Conservation (phyloP, 1,140 invertebrate genomes). For the Acyrthosiphon pisum region DNA sequence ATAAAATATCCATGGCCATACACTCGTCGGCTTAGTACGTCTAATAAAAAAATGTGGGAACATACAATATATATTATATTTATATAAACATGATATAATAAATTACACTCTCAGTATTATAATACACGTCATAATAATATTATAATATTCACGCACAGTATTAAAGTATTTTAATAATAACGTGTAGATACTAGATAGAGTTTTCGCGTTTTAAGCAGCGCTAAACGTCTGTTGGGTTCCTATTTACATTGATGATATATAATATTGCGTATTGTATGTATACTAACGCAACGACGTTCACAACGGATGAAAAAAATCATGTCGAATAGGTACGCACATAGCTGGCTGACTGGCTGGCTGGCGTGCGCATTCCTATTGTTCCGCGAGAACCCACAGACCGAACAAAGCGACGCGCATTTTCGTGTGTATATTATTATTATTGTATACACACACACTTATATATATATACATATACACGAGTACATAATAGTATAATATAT, state of each 20-base stretch:
- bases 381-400: neutral
- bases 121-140: no score
- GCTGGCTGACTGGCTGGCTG: neutral
- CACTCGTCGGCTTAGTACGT: no score
- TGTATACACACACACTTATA: neutral
- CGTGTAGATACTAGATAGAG: no score
- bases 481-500: neutral
- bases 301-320: conserved; percentile 22
- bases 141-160: no score
- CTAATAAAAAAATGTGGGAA: no score
- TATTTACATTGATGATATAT: neutral
- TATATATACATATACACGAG: neutral
- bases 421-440: conserved; percentile 17
- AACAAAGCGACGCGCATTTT: conserved; percentile 13
- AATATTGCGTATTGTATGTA: neutral
- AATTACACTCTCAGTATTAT: no score
- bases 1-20: neutral
- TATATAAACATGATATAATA: neutral
- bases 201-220: neutral
- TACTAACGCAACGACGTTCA: neutral
- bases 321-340: neutral
- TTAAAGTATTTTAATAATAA: no score
- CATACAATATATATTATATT: neutral
- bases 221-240: neutral
- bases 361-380: neutral